A percentile compares a stretch with the other conserved stretches of the same genome.
Evolutionary conservation across 1,140 invertebrate genomes (phyloP).

Genomic region (Drosophila paulistorum): DNA sequence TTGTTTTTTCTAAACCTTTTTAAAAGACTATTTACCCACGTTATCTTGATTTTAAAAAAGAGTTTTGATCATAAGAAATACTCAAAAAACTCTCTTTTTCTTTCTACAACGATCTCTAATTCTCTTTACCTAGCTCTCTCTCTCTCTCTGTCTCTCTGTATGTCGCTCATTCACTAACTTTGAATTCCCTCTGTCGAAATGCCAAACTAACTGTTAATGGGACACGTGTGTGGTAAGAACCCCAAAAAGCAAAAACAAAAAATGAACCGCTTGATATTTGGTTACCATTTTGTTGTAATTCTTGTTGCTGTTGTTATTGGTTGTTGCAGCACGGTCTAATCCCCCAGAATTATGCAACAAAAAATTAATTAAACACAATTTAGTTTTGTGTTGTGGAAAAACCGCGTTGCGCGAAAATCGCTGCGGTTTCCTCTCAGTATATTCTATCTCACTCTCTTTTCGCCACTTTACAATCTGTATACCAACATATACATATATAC

Average conservation of each 20-base stretch:
- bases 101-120: neutral
- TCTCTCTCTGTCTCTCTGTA: neutral
- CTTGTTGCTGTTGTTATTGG: conserved; percentile 21
- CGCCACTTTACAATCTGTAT: conserved; percentile 1
- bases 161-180: too few relatives aligned
- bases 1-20: too few relatives aligned
- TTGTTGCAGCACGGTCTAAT: conserved; percentile 53
- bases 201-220: conserved; percentile 27
- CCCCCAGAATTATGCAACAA: conserved; percentile 73
- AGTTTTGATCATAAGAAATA: too few relatives aligned
- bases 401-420: conserved; percentile 72
- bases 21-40: too few relatives aligned
- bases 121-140: neutral
- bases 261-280: conserved; percentile 57
- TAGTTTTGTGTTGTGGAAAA: conserved; percentile 65
- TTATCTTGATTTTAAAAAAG: too few relatives aligned
- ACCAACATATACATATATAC: neutral
- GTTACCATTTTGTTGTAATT: conserved; percentile 33
- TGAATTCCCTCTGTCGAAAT: neutral
- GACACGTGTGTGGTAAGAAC: conserved; percentile 48
- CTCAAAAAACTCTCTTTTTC: too few relatives aligned
- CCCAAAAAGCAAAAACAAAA: conserved; percentile 14
- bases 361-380: conserved; percentile 80
- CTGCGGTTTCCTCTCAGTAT: conserved; percentile 52
- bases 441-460: neutral